These are phyloP conservation scores for Drosophila watanabei DNA, from an alignment of 1,140 invertebrate species.

Conservation along the genomic window DNA sequence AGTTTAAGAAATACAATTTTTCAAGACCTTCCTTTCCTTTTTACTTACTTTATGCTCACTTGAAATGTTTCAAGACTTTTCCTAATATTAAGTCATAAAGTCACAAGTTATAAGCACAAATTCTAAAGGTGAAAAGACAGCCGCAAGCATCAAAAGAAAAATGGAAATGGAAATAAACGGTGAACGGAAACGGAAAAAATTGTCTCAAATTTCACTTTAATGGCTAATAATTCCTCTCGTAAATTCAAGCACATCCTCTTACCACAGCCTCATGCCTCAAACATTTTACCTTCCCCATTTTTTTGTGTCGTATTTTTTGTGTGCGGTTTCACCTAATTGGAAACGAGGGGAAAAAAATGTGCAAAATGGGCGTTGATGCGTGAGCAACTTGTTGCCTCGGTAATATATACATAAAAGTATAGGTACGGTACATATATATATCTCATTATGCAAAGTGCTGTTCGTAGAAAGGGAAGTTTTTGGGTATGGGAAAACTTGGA, in stretches of 20 bases:
- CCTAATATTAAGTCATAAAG: background rate
- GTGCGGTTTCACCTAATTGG: constrained; percentile 37
- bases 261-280: background rate
- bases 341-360: constrained; percentile 56
- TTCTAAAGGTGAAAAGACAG: background rate
- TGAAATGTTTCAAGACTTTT: background rate
- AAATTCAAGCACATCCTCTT: constrained; percentile 25
- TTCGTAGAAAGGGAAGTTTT: background rate
- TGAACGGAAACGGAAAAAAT: constrained; percentile 13
- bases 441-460: constrained; percentile 79
- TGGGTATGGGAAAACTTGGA: constrained; percentile 7
- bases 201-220: constrained; percentile 35
- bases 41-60: background rate
- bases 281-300: background rate
- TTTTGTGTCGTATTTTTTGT: constrained; percentile 8
- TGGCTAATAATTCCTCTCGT: constrained; percentile 38
- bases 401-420: background rate
- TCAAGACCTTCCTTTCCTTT: background rate
- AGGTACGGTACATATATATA: constrained; percentile 14
- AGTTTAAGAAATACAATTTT: background rate
- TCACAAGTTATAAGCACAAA: background rate
- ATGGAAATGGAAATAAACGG: background rate
- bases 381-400: constrained; percentile 56
- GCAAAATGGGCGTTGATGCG: constrained; percentile 70
- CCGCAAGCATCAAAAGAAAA: background rate